A percentile compares a stretch with the other conserved stretches of the same genome.
phyloP scores from a whole-genome alignment of 2,888 invertebrate species.

The Sarcophaga rosellei region DNA sequence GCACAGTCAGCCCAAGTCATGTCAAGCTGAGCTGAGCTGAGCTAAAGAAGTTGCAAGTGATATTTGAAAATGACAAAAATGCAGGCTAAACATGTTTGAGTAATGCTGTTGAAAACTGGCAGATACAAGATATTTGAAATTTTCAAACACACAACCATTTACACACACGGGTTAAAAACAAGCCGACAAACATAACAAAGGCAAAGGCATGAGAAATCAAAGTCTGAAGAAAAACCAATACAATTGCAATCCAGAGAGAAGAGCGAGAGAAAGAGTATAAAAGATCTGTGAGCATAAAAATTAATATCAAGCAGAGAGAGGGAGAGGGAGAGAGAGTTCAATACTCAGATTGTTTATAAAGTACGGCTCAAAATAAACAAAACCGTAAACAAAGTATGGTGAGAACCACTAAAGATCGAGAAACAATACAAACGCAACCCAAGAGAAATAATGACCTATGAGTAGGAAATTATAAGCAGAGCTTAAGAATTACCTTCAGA shows the following conservation, averaged over 20 bases:
- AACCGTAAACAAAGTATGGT: no score
- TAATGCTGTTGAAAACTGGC: conserved; percentile 68
- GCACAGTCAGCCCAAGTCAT: no score
- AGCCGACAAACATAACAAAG: conserved; percentile 21
- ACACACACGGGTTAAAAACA: conserved; percentile 9
- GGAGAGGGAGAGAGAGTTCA: conserved; percentile 1
- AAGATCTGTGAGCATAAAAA: background rate
- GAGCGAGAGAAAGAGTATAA: background rate
- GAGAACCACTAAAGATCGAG: no score
- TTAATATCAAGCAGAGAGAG: background rate
- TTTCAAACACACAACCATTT: conserved; percentile 46
- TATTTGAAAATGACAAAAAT: conserved; percentile 69
- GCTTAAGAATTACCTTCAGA: no score
- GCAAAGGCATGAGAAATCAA: background rate
- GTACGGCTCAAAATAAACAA: no score
- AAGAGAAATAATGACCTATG: background rate
- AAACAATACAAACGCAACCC: no score
- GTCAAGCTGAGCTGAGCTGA: background rate
- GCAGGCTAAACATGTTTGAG: conserved; percentile 67
- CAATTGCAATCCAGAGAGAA: background rate
- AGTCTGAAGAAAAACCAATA: background rate
- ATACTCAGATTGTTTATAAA: background rate
- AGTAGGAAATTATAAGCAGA: background rate
- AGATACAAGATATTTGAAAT: conserved; percentile 68
- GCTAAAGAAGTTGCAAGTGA: conserved; percentile 65